Conservation (phyloP, 2,888 invertebrate species). For the Tyria jacobaeae region DNA sequence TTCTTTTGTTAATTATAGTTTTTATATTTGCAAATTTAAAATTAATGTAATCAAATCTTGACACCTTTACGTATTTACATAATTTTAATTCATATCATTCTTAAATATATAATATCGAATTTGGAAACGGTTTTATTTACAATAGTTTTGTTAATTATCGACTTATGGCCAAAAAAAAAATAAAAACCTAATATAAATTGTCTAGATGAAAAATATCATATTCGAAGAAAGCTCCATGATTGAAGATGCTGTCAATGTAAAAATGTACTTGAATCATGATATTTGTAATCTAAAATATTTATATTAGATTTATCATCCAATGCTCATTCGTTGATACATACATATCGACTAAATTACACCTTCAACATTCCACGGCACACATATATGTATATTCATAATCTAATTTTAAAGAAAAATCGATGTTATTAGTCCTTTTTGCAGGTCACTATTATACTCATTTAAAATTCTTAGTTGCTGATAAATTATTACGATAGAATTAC, state of each 20-base stretch:
- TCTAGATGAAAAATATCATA: conserved; percentile 2
- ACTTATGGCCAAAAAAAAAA: not conserved
- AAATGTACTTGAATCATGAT: not conserved
- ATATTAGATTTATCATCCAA: not conserved
- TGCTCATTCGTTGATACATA: not conserved
- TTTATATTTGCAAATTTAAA: not conserved
- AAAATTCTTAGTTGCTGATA: conserved; percentile 11
- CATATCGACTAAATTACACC: conserved; percentile 15
- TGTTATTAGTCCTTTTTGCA: conserved; percentile 9
- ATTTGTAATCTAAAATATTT: conserved; percentile 10
- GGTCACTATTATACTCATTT: conserved; percentile 7
- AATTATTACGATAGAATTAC: conserved; percentile 16
- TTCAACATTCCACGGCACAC: conserved; percentile 12
- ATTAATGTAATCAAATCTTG: not conserved
- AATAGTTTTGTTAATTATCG: conserved; percentile 12
- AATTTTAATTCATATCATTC: conserved; percentile 8
- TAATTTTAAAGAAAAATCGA: conserved; percentile 12
- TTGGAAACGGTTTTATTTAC: conserved; percentile 10
- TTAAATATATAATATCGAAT: conserved; percentile 9
- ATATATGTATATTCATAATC: not conserved
- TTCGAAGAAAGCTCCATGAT: not conserved
- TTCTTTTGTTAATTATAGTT: not conserved
- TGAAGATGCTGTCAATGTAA: not conserved
- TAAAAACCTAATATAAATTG: not conserved
- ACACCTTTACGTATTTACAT: conserved; percentile 4